Conservation (phyloP, 2,888 invertebrate species). For the Osmoderma eremita region DNA sequence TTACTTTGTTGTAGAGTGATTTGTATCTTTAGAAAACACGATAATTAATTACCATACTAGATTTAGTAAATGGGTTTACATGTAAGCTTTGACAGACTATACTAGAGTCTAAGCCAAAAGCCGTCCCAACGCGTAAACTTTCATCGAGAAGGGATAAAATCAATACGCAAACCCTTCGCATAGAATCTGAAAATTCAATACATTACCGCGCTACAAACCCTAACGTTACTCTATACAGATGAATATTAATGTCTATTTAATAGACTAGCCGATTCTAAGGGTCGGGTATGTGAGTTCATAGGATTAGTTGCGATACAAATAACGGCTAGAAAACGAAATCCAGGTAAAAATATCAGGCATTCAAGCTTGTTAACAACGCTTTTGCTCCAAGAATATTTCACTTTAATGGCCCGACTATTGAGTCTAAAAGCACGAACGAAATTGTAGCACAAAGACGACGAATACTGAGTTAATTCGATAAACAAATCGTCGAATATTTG, state of each 20-base stretch:
- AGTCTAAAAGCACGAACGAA: constrained; percentile 1
- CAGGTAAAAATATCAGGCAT: constrained; percentile 11
- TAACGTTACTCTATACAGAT: constrained; percentile 15
- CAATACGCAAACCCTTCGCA: background rate
- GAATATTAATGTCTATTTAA: constrained; percentile 31
- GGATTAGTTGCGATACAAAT: constrained; percentile 18
- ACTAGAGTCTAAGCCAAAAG: no score
- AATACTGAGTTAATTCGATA: background rate
- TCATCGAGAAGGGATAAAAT: constrained; percentile 4
- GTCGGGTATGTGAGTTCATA: constrained; percentile 16
- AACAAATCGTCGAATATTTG: no score
- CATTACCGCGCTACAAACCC: background rate
- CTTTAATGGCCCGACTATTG: constrained; percentile 26
- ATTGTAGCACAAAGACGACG: background rate
- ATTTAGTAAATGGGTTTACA: no score
- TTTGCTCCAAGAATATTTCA: constrained; percentile 31
- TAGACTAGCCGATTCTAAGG: constrained; percentile 7
- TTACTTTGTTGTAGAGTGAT: no score
- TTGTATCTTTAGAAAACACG: no score
- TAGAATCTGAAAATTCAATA: constrained; percentile 6
- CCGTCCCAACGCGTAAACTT: background rate
- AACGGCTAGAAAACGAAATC: constrained; percentile 16
- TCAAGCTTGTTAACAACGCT: constrained; percentile 23
- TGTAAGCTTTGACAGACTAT: no score
- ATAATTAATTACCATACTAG: no score